Conservation (phyloP, 2,113 vertebrate species). For the Bufo bufo region DNA sequence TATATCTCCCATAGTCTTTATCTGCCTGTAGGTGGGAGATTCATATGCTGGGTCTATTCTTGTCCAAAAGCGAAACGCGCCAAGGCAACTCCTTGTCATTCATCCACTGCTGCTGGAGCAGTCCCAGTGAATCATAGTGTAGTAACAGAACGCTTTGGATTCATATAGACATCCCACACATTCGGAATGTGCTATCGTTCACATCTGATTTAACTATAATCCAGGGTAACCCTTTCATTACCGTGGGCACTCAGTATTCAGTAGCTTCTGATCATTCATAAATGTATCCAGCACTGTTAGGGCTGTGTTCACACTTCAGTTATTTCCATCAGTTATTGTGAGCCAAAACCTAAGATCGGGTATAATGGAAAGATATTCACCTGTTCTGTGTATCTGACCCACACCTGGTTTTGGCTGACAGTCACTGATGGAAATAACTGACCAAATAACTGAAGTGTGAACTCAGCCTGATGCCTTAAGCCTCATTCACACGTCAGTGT, state of each 20-base stretch:
- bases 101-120: constrained; percentile 41
- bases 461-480: no score
- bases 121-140: constrained; percentile 51
- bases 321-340: no score
- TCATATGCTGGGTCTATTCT: constrained; percentile 42
- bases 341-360: no score
- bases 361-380: no score
- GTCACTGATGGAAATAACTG: no score
- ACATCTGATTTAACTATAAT: constrained; percentile 25
- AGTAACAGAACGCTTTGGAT: constrained; percentile 49
- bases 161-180: constrained; percentile 43
- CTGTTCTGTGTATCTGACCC: no score
- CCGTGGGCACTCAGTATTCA: not conserved
- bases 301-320: no score
- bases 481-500: no score
- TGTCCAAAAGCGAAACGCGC: constrained; percentile 44
- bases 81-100: constrained; percentile 40
- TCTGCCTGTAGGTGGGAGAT: constrained; percentile 43
- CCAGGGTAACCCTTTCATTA: constrained; percentile 22
- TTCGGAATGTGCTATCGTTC: constrained; percentile 8
- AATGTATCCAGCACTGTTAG: not conserved
- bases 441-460: no score
- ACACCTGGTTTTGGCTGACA: no score
- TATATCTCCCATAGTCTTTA: not conserved
- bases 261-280: not conserved